Evolutionary conservation across 1,140 invertebrate species (phyloP).

Genomic region (Daktulosphaira vitifoliae): DNA sequence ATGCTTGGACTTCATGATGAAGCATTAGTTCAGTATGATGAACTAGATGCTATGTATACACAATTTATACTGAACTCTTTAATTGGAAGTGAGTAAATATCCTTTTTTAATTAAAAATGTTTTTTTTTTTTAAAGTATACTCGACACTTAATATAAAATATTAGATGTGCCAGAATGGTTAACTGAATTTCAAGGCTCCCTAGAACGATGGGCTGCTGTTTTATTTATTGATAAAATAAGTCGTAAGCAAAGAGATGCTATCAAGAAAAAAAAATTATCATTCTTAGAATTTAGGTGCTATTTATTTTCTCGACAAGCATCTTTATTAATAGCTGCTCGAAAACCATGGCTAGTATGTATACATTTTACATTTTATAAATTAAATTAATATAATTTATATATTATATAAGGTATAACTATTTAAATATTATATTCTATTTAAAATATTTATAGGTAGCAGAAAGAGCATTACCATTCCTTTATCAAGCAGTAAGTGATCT

Average conservation of each 20-base stretch:
- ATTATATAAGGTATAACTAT: background rate
- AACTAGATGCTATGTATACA: conserved; percentile 91
- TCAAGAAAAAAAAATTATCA: conserved; percentile 60
- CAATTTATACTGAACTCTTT: conserved; percentile 91
- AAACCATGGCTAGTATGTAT: conserved; percentile 69
- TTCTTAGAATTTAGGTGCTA: conserved; percentile 89
- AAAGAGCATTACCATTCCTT: conserved; percentile 73
- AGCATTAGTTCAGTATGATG: conserved; percentile 93
- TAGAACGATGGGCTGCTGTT: conserved; percentile 75
- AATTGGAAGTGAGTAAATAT: conserved; percentile 54
- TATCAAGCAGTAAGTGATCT: conserved; percentile 78
- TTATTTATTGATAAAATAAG: conserved; percentile 59
- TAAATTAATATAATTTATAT: conserved; percentile 11
- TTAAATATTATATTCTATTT: conserved; percentile 8
- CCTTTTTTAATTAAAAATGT: conserved; percentile 20
- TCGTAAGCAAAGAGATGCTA: conserved; percentile 57
- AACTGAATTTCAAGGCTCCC: conserved; percentile 60
- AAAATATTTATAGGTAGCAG: conserved; percentile 57
- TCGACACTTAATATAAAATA: too few relatives aligned
- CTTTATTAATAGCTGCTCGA: conserved; percentile 66
- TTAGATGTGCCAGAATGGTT: conserved; percentile 74
- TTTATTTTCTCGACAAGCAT: conserved; percentile 85
- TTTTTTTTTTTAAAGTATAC: conserved; percentile 38
- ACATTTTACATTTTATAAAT: conserved; percentile 30
- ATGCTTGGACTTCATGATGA: conserved; percentile 90